Percentiles rank a stretch among this genome's conserved stretches.
Evolutionary conservation across 2,797 vertebrate genomes (phyloP).

Genomic region (Lerista edwardsae): DNA sequence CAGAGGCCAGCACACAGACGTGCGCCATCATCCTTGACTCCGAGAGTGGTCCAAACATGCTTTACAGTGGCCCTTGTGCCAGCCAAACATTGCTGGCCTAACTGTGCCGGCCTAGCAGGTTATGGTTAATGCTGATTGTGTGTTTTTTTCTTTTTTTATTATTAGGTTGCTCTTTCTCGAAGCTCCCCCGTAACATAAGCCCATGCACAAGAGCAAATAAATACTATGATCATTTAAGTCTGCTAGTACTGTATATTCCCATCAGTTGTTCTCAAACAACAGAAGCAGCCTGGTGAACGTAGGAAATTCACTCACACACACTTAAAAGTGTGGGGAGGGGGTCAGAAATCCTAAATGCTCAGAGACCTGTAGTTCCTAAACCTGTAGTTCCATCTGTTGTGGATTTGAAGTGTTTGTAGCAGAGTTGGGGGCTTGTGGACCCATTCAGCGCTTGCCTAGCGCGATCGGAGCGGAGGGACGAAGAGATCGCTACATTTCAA

Average conservation of each 20-base stretch:
- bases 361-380: not conserved
- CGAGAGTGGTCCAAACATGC: no score
- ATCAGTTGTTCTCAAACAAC: conserved; percentile 69
- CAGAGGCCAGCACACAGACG: no score
- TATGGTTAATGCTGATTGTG: not conserved
- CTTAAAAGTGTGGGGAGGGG: conserved; percentile 64
- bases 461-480: no score
- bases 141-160: not conserved
- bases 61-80: no score
- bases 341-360: conserved; percentile 35
- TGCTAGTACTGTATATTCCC: conserved; percentile 67
- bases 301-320: conserved; percentile 61
- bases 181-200: no score
- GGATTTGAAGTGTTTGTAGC: no score
- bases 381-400: conserved; percentile 15
- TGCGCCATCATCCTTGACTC: no score
- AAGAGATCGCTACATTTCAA: no score
- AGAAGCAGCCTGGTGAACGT: conserved; percentile 50
- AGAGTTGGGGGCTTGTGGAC: no score
- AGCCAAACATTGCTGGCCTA: no score
- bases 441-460: no score
- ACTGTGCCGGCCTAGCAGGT: no score
- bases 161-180: conserved; percentile 42
- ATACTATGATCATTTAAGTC: conserved; percentile 62
- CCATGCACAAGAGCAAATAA: conserved; percentile 51